These are phyloP conservation scores for Meda fulgida DNA, from an alignment of 2,797 vertebrate genomes.

Conservation along the genomic window DNA sequence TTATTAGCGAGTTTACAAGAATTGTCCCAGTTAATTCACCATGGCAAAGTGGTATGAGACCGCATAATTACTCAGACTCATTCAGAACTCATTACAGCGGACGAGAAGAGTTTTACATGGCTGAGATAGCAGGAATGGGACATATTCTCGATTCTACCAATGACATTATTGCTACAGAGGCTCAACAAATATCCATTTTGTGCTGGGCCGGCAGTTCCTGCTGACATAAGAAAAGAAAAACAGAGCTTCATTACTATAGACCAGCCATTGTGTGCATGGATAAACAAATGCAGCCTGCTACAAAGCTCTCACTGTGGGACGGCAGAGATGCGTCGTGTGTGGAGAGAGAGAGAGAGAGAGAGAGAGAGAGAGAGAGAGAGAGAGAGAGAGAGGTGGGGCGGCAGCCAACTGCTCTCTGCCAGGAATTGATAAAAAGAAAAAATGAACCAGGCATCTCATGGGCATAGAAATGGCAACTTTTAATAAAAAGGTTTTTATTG, in stretches of 20 bases:
- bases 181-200: slow-evolving; percentile 65
- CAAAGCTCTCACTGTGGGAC: slow-evolving; percentile 77
- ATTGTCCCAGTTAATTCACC: slow-evolving; percentile 36
- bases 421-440: slow-evolving; percentile 59
- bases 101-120: slow-evolving; percentile 42
- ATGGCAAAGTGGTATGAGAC: slow-evolving; percentile 57
- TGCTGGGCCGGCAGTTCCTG: slow-evolving; percentile 53
- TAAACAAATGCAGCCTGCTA: slow-evolving; percentile 67
- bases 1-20: slow-evolving; percentile 57
- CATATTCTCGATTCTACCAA: slow-evolving; percentile 67
- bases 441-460: slow-evolving; percentile 40
- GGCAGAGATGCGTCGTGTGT: slow-evolving; percentile 56
- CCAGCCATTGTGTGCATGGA: slow-evolving; percentile 68
- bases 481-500: background rate
- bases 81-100: slow-evolving; percentile 67
- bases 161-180: slow-evolving; percentile 67
- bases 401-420: slow-evolving; percentile 26
- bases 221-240: slow-evolving; percentile 67
- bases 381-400: slow-evolving; percentile 8
- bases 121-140: slow-evolving; percentile 39
- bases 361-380: background rate
- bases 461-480: background rate
- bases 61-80: slow-evolving; percentile 54
- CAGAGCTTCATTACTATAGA: slow-evolving; percentile 65
- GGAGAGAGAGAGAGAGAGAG: background rate